phyloP scores from a whole-genome alignment of 2,113 vertebrate genomes.

The Calonectris borealis region DNA sequence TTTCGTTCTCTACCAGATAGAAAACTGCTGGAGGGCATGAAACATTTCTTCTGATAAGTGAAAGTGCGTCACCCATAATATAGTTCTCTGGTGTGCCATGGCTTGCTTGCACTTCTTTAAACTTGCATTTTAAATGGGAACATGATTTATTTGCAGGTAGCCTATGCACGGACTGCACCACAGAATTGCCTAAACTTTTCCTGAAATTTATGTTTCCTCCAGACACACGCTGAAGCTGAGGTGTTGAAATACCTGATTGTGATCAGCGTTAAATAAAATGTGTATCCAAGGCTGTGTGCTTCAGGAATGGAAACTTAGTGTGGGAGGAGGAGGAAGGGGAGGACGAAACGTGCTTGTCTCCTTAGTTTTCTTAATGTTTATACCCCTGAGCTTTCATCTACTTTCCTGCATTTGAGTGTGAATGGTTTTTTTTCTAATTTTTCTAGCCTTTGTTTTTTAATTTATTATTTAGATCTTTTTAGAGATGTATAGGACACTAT shows the following conservation, averaged over 20 bases:
- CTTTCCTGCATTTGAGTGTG: background rate
- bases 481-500: background rate
- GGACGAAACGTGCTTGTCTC: background rate
- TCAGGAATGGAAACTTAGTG: background rate
- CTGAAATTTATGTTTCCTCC: background rate
- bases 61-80: background rate
- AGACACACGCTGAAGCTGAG: background rate
- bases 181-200: background rate
- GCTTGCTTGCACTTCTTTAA: background rate
- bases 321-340: background rate
- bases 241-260: background rate
- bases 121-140: slow-evolving; percentile 11
- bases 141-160: slow-evolving; percentile 1
- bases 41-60: slow-evolving; percentile 60
- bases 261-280: background rate
- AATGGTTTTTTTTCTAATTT: background rate
- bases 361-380: background rate
- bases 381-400: background rate
- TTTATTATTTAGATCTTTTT: background rate
- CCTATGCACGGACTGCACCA: background rate
- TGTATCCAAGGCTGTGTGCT: background rate
- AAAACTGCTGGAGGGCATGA: slow-evolving; percentile 40
- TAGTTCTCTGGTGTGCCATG: background rate
- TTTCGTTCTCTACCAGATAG: slow-evolving; percentile 8
- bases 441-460: background rate